Base-by-base conservation (phyloP, 1,140 invertebrate species). In the Bombus turneri region DNA sequence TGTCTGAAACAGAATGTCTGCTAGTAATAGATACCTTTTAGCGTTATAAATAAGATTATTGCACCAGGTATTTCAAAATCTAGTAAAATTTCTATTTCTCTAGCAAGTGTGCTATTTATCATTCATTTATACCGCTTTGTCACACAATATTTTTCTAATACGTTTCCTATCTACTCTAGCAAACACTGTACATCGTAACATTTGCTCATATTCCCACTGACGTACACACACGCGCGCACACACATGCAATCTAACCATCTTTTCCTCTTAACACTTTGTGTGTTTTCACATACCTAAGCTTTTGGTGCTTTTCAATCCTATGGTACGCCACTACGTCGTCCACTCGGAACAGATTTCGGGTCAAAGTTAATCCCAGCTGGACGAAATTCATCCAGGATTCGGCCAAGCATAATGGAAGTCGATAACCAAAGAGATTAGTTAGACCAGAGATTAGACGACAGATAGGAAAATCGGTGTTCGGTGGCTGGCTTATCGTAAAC, bases 351-450 rank as follows among this genome's bases (percentile, higher is more conserved):
- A 81, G 78, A 74, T 85, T 85, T 68, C 71, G 12, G 59, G 22
- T 62, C 22, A 8, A 53, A 72, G 84, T 81, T 85, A 85, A 85
- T 81, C 78, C 71, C n/a, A 28, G 69, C 28, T 43, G 79, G 47
- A 22, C 34, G 62, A 81, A 81, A 81, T 81, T 79, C 71, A 69
- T 75, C 47, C 37, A 41, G 71, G 39, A 74, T 25, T 62, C 84
- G 37, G 22, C 43, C 28, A n/a, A 74, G 59, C 84, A 85, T 85
- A 81, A 85, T 85, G 79, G 53, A 68, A 66, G 74, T 77, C 62
- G 78, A 86, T 80, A 83, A 71, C 66, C 41, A 59, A 86, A 64
- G 68, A 88, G 73, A 89, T 88, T 89, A 87, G 31, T 18, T 53
- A 53, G 2, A 64, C 72, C 73, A 59, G 68, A 88, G 81, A 86